Percentiles rank a stretch among this genome's conserved stretches.
Conservation (phyloP, 2,797 vertebrate genomes). For the Lemur catta region DNA sequence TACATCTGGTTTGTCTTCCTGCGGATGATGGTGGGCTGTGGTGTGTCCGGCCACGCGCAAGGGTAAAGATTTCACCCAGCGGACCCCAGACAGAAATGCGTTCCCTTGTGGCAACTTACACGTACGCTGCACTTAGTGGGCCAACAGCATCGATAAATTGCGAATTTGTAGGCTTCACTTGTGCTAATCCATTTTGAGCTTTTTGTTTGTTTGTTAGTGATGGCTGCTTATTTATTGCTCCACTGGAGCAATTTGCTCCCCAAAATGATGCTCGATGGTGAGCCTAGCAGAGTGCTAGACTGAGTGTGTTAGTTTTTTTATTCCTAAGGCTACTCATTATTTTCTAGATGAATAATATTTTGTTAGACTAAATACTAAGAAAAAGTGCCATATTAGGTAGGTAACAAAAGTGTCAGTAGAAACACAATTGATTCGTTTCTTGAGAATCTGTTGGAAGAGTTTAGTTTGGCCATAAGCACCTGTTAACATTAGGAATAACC, state of each 20-base stretch:
- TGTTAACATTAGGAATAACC: not conserved
- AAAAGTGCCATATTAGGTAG: not conserved
- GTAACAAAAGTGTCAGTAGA: not conserved
- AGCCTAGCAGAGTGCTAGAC: not conserved
- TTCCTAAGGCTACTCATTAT: not conserved
- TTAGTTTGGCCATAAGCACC: not conserved
- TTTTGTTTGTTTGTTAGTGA: not conserved
- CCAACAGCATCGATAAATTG: not conserved
- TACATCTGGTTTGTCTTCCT: constrained; percentile 96
- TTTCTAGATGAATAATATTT: not conserved
- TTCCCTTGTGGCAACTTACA: fast-evolving
- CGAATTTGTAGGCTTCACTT: not conserved
- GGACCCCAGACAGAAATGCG: not conserved
- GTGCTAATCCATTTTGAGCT: not conserved
- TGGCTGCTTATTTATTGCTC: not conserved
- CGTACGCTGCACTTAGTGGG: fast-evolving
- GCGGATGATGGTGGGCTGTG: constrained; percentile 94
- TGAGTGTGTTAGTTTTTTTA: not conserved
- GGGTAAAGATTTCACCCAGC: constrained; percentile 84
- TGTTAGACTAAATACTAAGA: not conserved
- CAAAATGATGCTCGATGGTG: not conserved
- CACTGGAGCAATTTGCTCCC: not conserved
- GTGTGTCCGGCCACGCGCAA: constrained; percentile 92
- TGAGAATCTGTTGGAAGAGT: not conserved
- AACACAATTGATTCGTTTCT: not conserved